These are phyloP conservation scores for Gavialis gangeticus DNA, from an alignment of 2,113 vertebrate species.

Conservation along the genomic window DNA sequence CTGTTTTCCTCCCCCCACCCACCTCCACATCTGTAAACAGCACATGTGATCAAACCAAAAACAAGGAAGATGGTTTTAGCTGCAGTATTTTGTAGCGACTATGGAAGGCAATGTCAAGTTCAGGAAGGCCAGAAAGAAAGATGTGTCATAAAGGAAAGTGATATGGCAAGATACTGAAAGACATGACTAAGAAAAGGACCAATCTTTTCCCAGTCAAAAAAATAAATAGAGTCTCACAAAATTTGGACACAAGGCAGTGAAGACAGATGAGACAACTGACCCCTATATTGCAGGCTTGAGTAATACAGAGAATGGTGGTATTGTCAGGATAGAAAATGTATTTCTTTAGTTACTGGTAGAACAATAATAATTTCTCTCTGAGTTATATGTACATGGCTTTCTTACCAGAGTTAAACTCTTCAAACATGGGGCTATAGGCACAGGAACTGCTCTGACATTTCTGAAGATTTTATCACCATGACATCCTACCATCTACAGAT, in stretches of 20 bases:
- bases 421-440: not conserved
- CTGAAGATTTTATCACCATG: not conserved
- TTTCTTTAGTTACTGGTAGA: not conserved
- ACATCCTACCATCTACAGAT: not conserved
- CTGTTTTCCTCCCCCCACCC: too few species aligned
- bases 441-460: not conserved
- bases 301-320: not conserved
- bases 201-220: not conserved
- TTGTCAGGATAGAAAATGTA: not conserved
- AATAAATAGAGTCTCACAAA: not conserved
- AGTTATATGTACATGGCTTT: not conserved
- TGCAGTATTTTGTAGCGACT: not conserved
- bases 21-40: too few species aligned
- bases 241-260: not conserved
- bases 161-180: not conserved
- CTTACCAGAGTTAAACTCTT: not conserved
- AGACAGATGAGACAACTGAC: not conserved
- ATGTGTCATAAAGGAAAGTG: not conserved
- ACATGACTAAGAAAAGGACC: not conserved
- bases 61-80: not conserved
- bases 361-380: not conserved
- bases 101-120: fast-evolving
- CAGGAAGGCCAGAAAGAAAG: not conserved
- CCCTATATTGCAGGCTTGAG: not conserved
- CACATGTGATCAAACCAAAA: not conserved